A percentile compares a stretch with the other conserved stretches of the same genome.
phyloP scores from a whole-genome alignment of 2,888 invertebrate species.

The Coecobrya sp. region DNA sequence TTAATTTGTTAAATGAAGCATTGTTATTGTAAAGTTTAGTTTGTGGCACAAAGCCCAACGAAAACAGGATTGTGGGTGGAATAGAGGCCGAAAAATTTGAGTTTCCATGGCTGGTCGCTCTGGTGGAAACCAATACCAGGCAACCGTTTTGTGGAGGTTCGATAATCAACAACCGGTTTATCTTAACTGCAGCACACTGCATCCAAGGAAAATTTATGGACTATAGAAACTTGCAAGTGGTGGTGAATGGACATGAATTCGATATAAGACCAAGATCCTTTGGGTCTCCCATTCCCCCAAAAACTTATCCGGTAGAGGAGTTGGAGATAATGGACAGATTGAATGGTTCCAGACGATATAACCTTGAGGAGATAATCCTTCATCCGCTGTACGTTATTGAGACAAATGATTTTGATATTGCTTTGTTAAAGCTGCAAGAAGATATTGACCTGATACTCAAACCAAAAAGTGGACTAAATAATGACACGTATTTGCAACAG shows the following conservation, averaged over 20 bases:
- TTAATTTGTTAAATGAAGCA: not conserved
- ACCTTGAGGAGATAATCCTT: conserved; percentile 84
- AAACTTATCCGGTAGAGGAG: not conserved
- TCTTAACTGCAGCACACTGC: conserved; percentile 79
- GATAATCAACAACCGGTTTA: conserved; percentile 74
- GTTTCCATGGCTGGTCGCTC: conserved; percentile 85
- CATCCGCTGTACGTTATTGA: conserved; percentile 85
- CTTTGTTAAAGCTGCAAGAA: conserved; percentile 72
- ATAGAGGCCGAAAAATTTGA: conserved; percentile 82
- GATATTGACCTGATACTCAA: conserved; percentile 69
- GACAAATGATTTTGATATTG: conserved; percentile 85
- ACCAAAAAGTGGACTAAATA: not conserved
- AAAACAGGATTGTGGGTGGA: conserved; percentile 83
- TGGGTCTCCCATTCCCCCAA: conserved; percentile 48
- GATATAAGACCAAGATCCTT: conserved; percentile 18
- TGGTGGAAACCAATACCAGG: conserved; percentile 81
- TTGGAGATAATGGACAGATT: conserved; percentile 78
- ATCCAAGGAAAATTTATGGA: conserved; percentile 77
- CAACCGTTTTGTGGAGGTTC: conserved; percentile 82
- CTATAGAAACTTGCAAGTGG: conserved; percentile 72
- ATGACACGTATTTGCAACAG: conserved; percentile 38
- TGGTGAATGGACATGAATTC: conserved; percentile 74
- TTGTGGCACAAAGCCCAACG: conserved; percentile 83
- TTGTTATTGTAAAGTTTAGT: conserved; percentile 59
- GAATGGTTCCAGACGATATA: conserved; percentile 76